Conservation (phyloP, 2,888 invertebrate species). For the Pimpla rufipes region DNA sequence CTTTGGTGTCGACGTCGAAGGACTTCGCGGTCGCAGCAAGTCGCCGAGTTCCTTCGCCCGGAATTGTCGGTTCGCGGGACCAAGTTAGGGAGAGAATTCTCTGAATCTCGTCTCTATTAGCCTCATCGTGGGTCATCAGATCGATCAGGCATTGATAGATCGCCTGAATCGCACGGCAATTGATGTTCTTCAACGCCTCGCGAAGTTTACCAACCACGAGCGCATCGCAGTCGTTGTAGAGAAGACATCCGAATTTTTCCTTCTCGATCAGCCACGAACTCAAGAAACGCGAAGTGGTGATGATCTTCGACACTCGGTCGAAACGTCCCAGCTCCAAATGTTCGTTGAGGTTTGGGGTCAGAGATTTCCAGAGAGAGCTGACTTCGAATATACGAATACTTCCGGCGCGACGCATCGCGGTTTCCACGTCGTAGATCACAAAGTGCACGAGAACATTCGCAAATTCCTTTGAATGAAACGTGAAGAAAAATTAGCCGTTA, state of each 20-base stretch:
- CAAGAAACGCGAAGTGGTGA: constrained; percentile 55
- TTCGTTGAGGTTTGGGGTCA: constrained; percentile 59
- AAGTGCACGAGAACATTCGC: constrained; percentile 76
- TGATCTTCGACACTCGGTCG: constrained; percentile 48
- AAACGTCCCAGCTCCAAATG: constrained; percentile 58
- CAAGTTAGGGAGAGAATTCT: constrained; percentile 78
- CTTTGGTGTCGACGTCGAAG: constrained; percentile 75
- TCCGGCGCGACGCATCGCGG: constrained; percentile 36
- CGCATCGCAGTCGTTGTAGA: constrained; percentile 63
- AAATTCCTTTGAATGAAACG: constrained; percentile 75
- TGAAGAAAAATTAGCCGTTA: constrained; percentile 40
- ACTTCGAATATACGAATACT: constrained; percentile 55
- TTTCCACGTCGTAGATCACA: constrained; percentile 77
- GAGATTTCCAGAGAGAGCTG: constrained; percentile 77
- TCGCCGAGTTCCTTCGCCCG: constrained; percentile 71
- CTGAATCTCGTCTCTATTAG: constrained; percentile 75
- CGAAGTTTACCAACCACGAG: constrained; percentile 51
- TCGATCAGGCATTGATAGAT: constrained; percentile 78
- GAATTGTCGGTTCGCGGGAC: constrained; percentile 69
- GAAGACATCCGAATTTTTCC: constrained; percentile 42
- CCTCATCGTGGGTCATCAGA: constrained; percentile 77
- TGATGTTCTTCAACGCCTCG: constrained; percentile 60
- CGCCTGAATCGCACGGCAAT: constrained; percentile 66
- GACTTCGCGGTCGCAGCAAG: constrained; percentile 75
- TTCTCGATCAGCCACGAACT: constrained; percentile 58